These are phyloP conservation scores for Dichetophora obliterata DNA, from an alignment of 2,888 invertebrate species.

Conservation along the genomic window DNA sequence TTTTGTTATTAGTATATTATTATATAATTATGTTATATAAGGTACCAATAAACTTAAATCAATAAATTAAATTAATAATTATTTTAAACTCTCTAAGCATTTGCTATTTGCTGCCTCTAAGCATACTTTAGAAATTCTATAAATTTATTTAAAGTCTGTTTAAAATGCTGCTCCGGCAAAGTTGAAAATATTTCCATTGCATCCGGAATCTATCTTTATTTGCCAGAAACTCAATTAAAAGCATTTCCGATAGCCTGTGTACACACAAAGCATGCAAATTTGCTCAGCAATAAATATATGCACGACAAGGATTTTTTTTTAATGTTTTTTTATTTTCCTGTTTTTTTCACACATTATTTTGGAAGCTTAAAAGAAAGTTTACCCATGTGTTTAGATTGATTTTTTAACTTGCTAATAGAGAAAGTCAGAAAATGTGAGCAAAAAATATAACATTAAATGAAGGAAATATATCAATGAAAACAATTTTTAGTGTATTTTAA, in stretches of 20 bases:
- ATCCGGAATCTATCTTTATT: not conserved
- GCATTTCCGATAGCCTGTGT: not conserved
- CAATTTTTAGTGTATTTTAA: slow-evolving; percentile 9
- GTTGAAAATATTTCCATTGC: too few relatives aligned
- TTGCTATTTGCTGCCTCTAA: too few relatives aligned
- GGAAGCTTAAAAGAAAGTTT: not conserved
- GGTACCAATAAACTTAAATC: too few relatives aligned
- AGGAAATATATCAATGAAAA: not conserved
- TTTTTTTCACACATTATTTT: not conserved
- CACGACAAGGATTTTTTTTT: too few relatives aligned
- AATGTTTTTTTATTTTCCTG: not conserved
- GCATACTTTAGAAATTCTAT: too few relatives aligned
- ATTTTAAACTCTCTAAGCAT: too few relatives aligned
- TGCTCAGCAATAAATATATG: not conserved
- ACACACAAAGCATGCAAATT: not conserved
- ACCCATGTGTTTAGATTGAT: slow-evolving; percentile 18
- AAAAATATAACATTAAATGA: not conserved
- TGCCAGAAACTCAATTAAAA: not conserved
- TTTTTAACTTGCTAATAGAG: not conserved
- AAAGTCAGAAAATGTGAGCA: not conserved
- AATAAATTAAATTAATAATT: too few relatives aligned
- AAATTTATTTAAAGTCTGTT: too few relatives aligned
- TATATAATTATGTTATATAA: too few relatives aligned
- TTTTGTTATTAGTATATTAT: too few relatives aligned
- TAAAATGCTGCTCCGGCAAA: too few relatives aligned